Conservation (phyloP, 2,888 invertebrate genomes). For the Apoda limacodes region DNA sequence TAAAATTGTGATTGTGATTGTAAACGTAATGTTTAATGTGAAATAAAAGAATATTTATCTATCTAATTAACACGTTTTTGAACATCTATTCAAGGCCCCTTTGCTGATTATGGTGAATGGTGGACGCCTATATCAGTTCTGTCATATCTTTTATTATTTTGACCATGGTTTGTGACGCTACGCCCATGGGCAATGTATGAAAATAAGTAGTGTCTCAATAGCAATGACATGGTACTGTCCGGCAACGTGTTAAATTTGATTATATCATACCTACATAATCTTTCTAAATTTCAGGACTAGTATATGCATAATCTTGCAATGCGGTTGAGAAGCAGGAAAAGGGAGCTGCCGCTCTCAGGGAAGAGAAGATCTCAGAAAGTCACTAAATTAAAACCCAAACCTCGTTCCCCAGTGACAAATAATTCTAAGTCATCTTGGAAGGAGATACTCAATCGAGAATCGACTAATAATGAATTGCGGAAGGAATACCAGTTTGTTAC, state of each 20-base stretch:
- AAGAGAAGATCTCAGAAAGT: slow-evolving; percentile 39
- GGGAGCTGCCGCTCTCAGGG: slow-evolving; percentile 67
- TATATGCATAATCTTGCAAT: slow-evolving; percentile 52
- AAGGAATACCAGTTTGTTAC: slow-evolving; percentile 42
- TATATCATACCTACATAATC: too few species aligned
- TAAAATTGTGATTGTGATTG: too few species aligned
- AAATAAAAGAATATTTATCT: too few species aligned
- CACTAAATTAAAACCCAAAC: slow-evolving; percentile 37
- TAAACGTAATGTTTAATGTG: too few species aligned
- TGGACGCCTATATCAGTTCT: too few species aligned
- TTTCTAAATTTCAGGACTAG: slow-evolving; percentile 35
- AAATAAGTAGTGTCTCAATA: slow-evolving; percentile 2
- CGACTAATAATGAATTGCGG: slow-evolving; percentile 44
- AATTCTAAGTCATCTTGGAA: slow-evolving; percentile 43
- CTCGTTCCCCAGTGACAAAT: slow-evolving; percentile 31
- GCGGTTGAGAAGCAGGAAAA: slow-evolving; percentile 77
- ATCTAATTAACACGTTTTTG: too few species aligned
- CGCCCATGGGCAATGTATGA: slow-evolving; percentile 7
- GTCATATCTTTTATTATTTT: slow-evolving; percentile 12
- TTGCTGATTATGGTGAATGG: too few species aligned
- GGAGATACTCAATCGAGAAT: slow-evolving; percentile 39
- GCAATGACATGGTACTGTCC: too few species aligned
- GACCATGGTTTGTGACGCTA: slow-evolving; percentile 10
- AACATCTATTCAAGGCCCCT: too few species aligned
- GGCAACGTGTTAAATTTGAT: too few species aligned